These are phyloP conservation scores for Lethocerus indicus DNA, from an alignment of 1,140 invertebrate species.

Conservation along the genomic window DNA sequence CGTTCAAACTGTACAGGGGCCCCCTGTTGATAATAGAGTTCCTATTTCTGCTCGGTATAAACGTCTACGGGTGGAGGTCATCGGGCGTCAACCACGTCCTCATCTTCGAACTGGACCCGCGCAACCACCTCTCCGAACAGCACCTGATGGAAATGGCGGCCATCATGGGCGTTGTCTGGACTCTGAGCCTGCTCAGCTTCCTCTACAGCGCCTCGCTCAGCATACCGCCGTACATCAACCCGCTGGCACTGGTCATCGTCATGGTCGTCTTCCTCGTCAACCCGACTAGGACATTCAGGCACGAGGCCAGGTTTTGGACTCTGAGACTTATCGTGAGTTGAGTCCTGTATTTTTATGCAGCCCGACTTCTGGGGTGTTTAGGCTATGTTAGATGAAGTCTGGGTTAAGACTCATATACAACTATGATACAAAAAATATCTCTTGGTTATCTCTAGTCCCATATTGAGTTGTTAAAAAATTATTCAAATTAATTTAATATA, in stretches of 20 bases:
- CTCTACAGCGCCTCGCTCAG: constrained; percentile 51
- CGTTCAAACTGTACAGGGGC: constrained; percentile 58
- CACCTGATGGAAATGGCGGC: constrained; percentile 76
- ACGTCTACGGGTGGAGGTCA: constrained; percentile 76
- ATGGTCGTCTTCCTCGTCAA: constrained; percentile 63
- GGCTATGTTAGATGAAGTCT: too few species aligned
- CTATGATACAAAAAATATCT: too few species aligned
- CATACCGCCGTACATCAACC: constrained; percentile 61
- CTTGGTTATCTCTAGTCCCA: too few species aligned
- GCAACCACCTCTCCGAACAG: constrained; percentile 64
- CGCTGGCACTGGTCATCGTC: constrained; percentile 47
- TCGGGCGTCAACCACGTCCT: constrained; percentile 86
- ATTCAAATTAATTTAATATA: too few species aligned
- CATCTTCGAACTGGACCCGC: constrained; percentile 82
- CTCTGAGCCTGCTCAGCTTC: constrained; percentile 43
- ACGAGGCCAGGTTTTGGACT: constrained; percentile 53
- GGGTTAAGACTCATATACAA: too few species aligned
- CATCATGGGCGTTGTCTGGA: constrained; percentile 73
- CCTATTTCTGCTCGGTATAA: constrained; percentile 73
- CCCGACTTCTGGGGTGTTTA: too few species aligned
- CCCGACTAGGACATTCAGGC: constrained; percentile 58
- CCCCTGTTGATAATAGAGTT: constrained; percentile 69
- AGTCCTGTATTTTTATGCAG: too few species aligned
- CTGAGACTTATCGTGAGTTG: constrained; percentile 26
- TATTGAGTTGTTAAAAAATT: too few species aligned